Conservation (phyloP, 64 coral and sea anemone genomes). For the Exaiptasia diaphana region DNA sequence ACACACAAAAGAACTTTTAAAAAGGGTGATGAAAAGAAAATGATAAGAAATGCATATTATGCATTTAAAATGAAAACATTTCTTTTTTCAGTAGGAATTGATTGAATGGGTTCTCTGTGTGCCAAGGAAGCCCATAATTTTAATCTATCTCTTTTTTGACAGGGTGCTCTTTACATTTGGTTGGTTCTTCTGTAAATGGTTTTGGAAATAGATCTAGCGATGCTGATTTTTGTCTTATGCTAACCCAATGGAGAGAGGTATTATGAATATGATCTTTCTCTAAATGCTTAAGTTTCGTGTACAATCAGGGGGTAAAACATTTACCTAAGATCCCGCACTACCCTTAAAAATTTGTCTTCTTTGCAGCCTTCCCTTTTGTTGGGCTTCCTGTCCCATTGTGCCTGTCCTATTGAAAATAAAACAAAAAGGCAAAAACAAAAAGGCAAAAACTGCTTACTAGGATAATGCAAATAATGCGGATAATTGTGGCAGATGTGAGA, state of each 20-base stretch:
- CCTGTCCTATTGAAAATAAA: too few species aligned
- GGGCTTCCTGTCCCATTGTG: too few species aligned
- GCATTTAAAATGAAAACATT: neutral
- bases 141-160: neutral
- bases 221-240: conserved; percentile 80
- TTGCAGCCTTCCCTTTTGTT: too few species aligned
- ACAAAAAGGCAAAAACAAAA: too few species aligned
- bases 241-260: conserved; percentile 74
- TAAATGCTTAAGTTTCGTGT: neutral
- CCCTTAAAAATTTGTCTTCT: too few species aligned
- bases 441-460: too few species aligned
- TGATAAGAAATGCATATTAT: neutral
- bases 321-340: too few species aligned
- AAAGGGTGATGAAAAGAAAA: too few species aligned
- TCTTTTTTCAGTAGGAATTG: neutral
- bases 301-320: neutral
- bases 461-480: too few species aligned
- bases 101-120: neutral
- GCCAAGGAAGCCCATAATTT: neutral
- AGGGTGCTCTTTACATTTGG: conserved; percentile 80
- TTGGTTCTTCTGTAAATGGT: conserved; percentile 91
- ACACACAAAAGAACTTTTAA: neutral
- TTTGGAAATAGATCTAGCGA: conserved; percentile 78
- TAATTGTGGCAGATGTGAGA: too few species aligned
- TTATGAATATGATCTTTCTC: neutral